Conservation (phyloP, 64 coral and sea anemone genomes). For the Porites lutea region DNA sequence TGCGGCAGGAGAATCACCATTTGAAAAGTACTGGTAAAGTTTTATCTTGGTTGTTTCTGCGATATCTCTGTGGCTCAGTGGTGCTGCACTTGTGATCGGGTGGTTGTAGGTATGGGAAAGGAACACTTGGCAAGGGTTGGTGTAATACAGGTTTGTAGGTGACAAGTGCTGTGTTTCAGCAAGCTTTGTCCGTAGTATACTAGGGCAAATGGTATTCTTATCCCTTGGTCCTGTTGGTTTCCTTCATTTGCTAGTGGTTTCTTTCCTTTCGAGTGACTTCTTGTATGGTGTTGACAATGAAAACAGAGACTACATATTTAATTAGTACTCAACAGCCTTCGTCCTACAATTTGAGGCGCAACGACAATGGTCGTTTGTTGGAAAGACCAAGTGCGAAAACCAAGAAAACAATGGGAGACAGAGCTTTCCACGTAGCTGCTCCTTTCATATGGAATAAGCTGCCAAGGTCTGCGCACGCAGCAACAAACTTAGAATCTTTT, state of each 20-base stretch:
- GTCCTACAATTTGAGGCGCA: too few relatives aligned
- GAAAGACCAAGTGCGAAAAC: too few relatives aligned
- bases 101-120: slow-evolving; percentile 24
- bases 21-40: slow-evolving; percentile 39
- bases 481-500: too few relatives aligned
- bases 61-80: slow-evolving; percentile 42
- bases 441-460: too few relatives aligned
- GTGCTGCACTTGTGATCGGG: slow-evolving; percentile 26
- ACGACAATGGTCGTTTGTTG: too few relatives aligned
- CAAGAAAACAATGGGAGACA: too few relatives aligned
- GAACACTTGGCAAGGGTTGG: slow-evolving; percentile 11
- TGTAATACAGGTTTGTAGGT: slow-evolving; percentile 18
- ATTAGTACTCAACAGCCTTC: too few relatives aligned
- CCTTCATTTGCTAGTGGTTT: slow-evolving; percentile 23
- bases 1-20: slow-evolving; percentile 26
- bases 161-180: slow-evolving; percentile 9
- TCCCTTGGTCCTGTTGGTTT: slow-evolving; percentile 33
- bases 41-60: slow-evolving; percentile 8
- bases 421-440: too few relatives aligned
- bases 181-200: slow-evolving; percentile 21
- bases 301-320: slow-evolving; percentile 17
- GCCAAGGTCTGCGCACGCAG: too few relatives aligned
- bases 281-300: slow-evolving; percentile 36
- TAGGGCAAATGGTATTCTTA: slow-evolving; percentile 39
- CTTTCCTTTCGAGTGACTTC: slow-evolving; percentile 38